Evolutionary conservation across 2,797 vertebrate genomes (phyloP), one percentile per base, ranked within the genome.

Genomic region (Danionella dracula): DNA sequence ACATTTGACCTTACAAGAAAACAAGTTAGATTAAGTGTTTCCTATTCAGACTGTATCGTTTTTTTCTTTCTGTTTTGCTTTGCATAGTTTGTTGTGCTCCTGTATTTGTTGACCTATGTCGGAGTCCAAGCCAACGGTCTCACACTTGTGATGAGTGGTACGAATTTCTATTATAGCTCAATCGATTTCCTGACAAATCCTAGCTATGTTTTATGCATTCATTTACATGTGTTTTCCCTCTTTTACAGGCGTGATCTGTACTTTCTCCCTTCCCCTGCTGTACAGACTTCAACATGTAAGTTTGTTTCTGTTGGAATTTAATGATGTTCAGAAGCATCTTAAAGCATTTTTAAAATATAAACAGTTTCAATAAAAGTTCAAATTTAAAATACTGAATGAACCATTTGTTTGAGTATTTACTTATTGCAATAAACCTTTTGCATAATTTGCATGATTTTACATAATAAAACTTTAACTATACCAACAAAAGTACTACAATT

Each of bases 201-300:
- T 5, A 5, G 4, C 16, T 63, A 65, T 9, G 10, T 9, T n/a
- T 35, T 7, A 16, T n/a, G n/a, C n/a, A 5, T 29, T 29, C 17
- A 62, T 1, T 8, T 23, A 15, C 5, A 4, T 29, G 46, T 17
- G 57, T 8, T 67, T 17, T 71, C 8, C 73, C 2, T 49, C 68
- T 53, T 70, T 74, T 55, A 9, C 84, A 97, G 95, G 85, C 74
- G 92, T 94, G 67, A 90, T 96, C 1, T 79, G 77, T 6, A 16
- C 88, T 23, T 97, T 97, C 82, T 95, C 93, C 5, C 60, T 95
- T 68, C 95, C 95, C 38, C 77, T 97, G 66, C 79, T 94, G 42
- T 96, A 95, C 82, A 89, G 85, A 82, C 92, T 93, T 73, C 91
- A 95, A 77, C 89, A 94, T 93, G 95, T 97, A 76, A 81, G 78